These are phyloP conservation scores for Drosophila gaucha DNA, from an alignment of 2,888 invertebrate genomes.

Conservation along the genomic window DNA sequence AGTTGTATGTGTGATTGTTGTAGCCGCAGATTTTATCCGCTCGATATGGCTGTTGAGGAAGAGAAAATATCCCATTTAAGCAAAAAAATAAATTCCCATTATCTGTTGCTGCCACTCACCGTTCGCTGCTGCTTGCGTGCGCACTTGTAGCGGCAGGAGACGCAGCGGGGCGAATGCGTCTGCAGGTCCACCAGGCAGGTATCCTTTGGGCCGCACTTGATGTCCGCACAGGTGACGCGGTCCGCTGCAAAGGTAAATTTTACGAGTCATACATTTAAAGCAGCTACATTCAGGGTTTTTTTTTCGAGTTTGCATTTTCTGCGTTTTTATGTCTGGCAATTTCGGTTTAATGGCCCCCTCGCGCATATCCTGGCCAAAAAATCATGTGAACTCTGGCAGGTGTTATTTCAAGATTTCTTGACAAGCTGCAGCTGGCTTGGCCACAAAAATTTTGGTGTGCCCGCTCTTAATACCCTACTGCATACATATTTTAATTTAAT, in stretches of 20 bases:
- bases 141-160: slow-evolving; percentile 89
- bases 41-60: slow-evolving; percentile 69
- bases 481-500: not conserved
- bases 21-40: slow-evolving; percentile 88
- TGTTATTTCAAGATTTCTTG: slow-evolving; percentile 50
- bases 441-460: slow-evolving; percentile 8
- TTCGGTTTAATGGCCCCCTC: slow-evolving; percentile 62
- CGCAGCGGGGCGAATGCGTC: slow-evolving; percentile 89
- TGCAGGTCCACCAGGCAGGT: slow-evolving; percentile 88
- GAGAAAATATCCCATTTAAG: slow-evolving; percentile 2
- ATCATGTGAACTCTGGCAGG: slow-evolving; percentile 65
- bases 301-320: slow-evolving; percentile 14
- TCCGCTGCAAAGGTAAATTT: slow-evolving; percentile 86
- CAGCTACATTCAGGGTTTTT: slow-evolving; percentile 27
- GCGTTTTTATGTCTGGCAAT: slow-evolving; percentile 59
- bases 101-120: slow-evolving; percentile 57
- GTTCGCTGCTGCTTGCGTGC: slow-evolving; percentile 84
- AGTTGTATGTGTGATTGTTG: slow-evolving; percentile 90
- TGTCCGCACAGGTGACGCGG: slow-evolving; percentile 88
- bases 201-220: slow-evolving; percentile 89
- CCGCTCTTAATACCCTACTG: slow-evolving; percentile 8
- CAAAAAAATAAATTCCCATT: not conserved
- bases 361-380: slow-evolving; percentile 38
- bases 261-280: slow-evolving; percentile 61
- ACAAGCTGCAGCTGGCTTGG: slow-evolving; percentile 18